Conservation (phyloP, 2,888 invertebrate species). For the Andrena trimmerana region DNA sequence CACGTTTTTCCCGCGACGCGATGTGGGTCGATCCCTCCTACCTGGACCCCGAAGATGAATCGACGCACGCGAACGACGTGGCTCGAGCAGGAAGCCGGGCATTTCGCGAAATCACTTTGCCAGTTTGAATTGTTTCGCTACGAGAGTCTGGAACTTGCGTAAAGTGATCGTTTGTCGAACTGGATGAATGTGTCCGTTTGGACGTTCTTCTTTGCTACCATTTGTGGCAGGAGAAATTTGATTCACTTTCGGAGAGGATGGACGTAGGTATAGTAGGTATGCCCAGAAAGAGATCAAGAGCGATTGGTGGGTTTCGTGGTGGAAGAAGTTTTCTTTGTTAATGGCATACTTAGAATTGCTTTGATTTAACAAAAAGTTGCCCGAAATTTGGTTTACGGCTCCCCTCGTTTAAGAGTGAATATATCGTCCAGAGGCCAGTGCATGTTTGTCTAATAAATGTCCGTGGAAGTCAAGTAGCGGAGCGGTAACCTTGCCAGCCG, state of each 20-base stretch:
- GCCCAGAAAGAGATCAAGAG: slow-evolving; percentile 4
- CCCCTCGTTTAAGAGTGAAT: neutral
- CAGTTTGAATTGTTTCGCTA: slow-evolving; percentile 14
- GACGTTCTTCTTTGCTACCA: slow-evolving; percentile 14
- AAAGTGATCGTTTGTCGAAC: neutral
- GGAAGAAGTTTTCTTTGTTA: neutral
- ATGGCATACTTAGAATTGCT: no score
- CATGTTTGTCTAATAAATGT: slow-evolving; percentile 80
- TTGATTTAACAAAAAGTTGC: neutral
- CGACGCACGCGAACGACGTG: slow-evolving; percentile 28
- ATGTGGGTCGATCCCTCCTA: neutral
- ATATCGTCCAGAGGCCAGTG: slow-evolving; percentile 38
- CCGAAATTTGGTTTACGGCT: neutral
- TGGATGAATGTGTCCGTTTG: slow-evolving; percentile 6
- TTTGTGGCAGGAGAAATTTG: slow-evolving; percentile 16
- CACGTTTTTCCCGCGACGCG: slow-evolving; percentile 20
- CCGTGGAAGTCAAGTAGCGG: slow-evolving; percentile 65
- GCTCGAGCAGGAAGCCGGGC: neutral
- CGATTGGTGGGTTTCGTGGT: neutral
- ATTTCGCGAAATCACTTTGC: slow-evolving; percentile 9
- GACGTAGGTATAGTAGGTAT: neutral
- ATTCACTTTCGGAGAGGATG: neutral
- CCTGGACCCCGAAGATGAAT: slow-evolving; percentile 20
- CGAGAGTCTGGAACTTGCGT: slow-evolving; percentile 7
- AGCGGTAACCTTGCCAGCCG: slow-evolving; percentile 41